Evolutionary conservation across 2,113 vertebrate genomes (phyloP).

Genomic region (Plestiodon gilberti): DNA sequence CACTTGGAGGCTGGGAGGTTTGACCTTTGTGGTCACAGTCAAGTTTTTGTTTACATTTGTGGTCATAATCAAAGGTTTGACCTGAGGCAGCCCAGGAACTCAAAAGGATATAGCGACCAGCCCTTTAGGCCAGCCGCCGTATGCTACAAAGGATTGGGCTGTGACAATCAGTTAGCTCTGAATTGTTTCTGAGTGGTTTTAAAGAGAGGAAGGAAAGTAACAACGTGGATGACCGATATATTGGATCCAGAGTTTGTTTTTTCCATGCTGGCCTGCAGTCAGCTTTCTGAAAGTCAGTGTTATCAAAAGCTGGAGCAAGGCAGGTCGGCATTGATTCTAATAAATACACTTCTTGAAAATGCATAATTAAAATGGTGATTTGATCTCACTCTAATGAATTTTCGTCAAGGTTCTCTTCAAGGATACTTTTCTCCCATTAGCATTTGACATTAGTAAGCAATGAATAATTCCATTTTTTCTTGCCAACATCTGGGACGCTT

Average conservation of each 20-base stretch:
- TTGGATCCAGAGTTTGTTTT: not conserved
- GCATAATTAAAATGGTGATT: constrained; percentile 71
- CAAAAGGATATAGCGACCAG: too few species aligned
- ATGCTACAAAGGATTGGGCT: not conserved
- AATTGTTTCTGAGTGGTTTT: too few species aligned
- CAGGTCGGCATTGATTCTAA: constrained; percentile 65
- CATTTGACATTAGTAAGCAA: constrained; percentile 75
- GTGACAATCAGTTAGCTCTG: not conserved
- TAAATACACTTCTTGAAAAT: constrained; percentile 67
- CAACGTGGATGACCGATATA: constrained; percentile 26
- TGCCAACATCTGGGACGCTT: constrained; percentile 72
- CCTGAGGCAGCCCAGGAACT: too few species aligned
- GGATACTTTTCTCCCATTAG: constrained; percentile 73
- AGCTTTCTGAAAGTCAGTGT: constrained; percentile 51
- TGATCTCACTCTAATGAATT: constrained; percentile 72
- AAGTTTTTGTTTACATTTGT: too few species aligned
- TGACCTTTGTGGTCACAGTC: too few species aligned
- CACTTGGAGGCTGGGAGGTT: too few species aligned
- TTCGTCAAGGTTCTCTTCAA: constrained; percentile 76
- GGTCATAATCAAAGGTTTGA: too few species aligned
- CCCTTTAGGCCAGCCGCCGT: too few species aligned
- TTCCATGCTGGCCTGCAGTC: not conserved
- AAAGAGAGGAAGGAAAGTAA: constrained; percentile 31
- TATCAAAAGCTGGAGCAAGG: constrained; percentile 64
- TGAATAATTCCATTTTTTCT: constrained; percentile 78